phyloP scores from a whole-genome alignment of 2,888 invertebrate species.

The Apamea sordens region DNA sequence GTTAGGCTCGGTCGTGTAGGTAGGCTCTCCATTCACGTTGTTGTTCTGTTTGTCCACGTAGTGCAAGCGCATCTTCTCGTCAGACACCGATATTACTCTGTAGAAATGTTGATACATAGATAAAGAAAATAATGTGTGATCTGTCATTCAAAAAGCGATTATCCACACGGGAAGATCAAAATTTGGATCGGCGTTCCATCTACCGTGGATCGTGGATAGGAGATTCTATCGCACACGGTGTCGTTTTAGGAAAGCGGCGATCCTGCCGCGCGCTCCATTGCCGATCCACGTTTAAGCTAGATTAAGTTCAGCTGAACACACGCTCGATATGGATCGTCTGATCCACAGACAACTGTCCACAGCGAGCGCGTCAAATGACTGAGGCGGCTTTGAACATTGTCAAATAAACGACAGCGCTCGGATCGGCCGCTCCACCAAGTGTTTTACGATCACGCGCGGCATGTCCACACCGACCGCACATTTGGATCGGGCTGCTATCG shows the following conservation, averaged over 20 bases:
- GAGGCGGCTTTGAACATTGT: not conserved
- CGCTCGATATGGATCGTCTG: too few species aligned
- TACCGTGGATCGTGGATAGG: not conserved
- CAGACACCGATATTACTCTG: conserved; percentile 92
- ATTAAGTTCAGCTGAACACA: not conserved
- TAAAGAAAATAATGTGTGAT: not conserved
- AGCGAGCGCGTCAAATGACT: too few species aligned
- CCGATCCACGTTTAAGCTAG: not conserved
- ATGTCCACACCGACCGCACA: not conserved
- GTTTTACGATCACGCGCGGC: not conserved
- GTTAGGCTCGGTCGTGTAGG: conserved; percentile 84
- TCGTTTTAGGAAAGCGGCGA: not conserved
- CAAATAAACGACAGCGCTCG: not conserved
- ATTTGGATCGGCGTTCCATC: not conserved
- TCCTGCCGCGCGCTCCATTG: not conserved
- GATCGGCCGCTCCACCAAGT: not conserved
- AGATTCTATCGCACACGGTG: not conserved
- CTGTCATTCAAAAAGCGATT: not conserved
- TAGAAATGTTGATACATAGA: conserved; percentile 4
- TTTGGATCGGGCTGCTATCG: not conserved
- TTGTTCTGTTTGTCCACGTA: conserved; percentile 82
- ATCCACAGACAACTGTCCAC: too few species aligned
- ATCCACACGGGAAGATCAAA: not conserved
- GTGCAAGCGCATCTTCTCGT: conserved; percentile 87
- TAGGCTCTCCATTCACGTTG: conserved; percentile 74